These are phyloP conservation scores for Metellina segmentata DNA, from an alignment of 2,888 invertebrate genomes.

Conservation along the genomic window DNA sequence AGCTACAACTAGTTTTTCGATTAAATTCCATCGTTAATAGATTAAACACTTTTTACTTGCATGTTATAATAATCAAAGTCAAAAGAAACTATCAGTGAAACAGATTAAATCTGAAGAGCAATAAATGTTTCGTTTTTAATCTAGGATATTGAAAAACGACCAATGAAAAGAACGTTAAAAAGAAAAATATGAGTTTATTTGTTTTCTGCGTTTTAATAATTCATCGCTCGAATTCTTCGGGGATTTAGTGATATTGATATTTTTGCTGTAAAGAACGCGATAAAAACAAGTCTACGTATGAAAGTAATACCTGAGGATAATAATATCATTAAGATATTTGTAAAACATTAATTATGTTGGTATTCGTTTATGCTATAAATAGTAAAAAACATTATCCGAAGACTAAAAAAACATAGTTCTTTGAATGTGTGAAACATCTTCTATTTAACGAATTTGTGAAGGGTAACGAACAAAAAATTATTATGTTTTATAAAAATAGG, in stretches of 20 bases:
- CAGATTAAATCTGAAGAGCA: not conserved
- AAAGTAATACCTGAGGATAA: not conserved
- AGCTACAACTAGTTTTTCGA: not conserved
- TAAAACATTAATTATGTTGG: not conserved
- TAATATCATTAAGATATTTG: not conserved
- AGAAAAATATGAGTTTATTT: not conserved
- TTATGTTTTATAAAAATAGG: no score
- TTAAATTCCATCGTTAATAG: not conserved
- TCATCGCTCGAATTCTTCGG: not conserved
- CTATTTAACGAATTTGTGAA: no score
- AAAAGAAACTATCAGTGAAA: not conserved
- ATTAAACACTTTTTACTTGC: not conserved
- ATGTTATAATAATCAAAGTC: not conserved
- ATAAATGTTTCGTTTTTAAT: conserved; percentile 1
- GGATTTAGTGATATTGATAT: not conserved
- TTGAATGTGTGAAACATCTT: no score
- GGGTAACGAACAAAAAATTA: no score
- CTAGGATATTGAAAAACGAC: not conserved
- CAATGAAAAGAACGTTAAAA: not conserved
- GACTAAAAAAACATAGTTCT: not conserved
- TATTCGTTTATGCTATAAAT: not conserved
- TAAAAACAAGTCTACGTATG: not conserved
- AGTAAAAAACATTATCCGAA: not conserved
- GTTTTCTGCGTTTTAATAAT: not conserved
- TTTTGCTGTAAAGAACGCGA: not conserved